Evolutionary conservation across 2,113 vertebrate species (phyloP).

Genomic region (Elachura formosa): DNA sequence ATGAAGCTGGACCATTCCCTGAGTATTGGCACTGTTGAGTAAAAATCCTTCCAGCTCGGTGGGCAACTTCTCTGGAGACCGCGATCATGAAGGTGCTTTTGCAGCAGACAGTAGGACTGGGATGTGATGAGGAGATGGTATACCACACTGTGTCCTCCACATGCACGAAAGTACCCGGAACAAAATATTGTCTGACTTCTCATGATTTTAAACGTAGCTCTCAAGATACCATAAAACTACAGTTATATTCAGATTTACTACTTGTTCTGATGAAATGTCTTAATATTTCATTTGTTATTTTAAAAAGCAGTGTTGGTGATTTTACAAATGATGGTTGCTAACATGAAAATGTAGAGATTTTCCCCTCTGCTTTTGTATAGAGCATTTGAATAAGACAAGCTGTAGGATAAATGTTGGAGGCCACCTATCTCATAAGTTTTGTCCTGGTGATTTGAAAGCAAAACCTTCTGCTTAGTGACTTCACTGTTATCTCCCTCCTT

Average conservation of each 20-base stretch:
- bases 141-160: neutral
- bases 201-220: neutral
- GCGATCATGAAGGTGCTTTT: neutral
- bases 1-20: neutral
- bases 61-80: neutral
- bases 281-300: neutral
- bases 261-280: neutral
- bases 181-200: neutral
- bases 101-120: neutral
- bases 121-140: neutral
- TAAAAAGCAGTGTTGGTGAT: neutral
- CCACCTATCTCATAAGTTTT: neutral
- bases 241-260: neutral
- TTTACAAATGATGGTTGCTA: neutral
- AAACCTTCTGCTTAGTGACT: neutral
- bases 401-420: neutral
- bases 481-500: neutral
- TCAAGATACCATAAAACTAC: neutral
- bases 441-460: neutral
- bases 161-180: neutral
- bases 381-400: neutral
- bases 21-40: neutral
- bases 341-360: neutral
- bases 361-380: neutral
- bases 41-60: neutral